Percentiles rank a stretch among this genome's conserved stretches.
Conservation (phyloP, 2,113 vertebrate genomes). For the Ammodytes dubius region DNA sequence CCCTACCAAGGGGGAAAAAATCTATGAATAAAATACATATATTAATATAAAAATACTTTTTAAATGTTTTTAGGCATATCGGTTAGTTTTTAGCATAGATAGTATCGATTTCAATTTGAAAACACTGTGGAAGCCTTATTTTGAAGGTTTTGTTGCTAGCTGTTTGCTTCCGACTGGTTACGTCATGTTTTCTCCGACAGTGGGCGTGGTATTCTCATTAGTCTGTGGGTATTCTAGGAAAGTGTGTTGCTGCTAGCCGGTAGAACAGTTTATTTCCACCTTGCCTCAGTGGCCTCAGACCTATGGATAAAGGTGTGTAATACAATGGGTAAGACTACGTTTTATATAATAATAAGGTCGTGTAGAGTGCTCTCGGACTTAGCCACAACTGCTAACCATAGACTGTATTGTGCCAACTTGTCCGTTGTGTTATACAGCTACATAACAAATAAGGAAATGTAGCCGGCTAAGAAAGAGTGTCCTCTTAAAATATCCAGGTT, state of each 20-base stretch:
- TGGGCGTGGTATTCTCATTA: conserved; percentile 8
- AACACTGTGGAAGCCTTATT: not conserved
- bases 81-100: not conserved
- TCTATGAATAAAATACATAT: not conserved
- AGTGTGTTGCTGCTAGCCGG: not conserved
- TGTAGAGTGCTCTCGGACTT: rapidly evolving
- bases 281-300: not conserved
- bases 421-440: not conserved
- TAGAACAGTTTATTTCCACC: not conserved
- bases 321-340: conserved; percentile 51
- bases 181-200: conserved; percentile 22
- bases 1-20: not conserved
- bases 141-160: not conserved
- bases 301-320: conserved; percentile 15
- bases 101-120: not conserved
- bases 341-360: not conserved
- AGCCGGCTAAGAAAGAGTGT: not conserved
- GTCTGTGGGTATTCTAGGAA: not conserved
- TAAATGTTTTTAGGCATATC: no score
- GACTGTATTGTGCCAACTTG: no score
- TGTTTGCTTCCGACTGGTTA: not conserved
- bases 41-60: no score
- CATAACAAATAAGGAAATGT: not conserved
- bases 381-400: not conserved
- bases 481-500: no score